Base-by-base conservation (phyloP, 2,113 vertebrate species). In the Dipodomys stephensi region DNA sequence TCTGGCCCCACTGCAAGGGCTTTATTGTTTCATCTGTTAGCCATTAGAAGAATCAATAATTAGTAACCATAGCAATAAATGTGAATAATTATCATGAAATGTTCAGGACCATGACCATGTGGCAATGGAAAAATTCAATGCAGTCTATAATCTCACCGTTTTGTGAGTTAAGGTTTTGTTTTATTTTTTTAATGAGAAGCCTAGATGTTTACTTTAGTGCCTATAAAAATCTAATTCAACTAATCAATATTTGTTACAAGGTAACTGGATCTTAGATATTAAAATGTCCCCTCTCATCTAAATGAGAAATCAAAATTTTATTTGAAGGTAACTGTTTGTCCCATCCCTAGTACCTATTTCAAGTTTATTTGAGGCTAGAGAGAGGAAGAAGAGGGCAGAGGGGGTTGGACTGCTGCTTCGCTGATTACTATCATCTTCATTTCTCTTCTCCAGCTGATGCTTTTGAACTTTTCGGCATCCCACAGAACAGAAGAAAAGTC, bases 121-220 rank as follows among this genome's bases (percentile, higher is more conserved):
- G 25, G 83, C 15, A 46, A 73, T 86, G 62, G 12, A 81, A 23
- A 12, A 72, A 62, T 87, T 57, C 76, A 81, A 0, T n/a, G 25
- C 1, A 62, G 28, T 57, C 12, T 86, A 2, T 32, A 27, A 39
- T 60, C 74, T 57, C 1, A 68, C 4, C 62, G 23, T 44, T 68
- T 92, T 95, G 7, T 86, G 64, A 72, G 77, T 46, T 88, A 12
- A 78, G 8, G 6, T 62, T 83, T 87, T 80, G 74, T 64, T 82
- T 23, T 18, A 0, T 3, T 0, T 28, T 86, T 82, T 67, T 16
- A 90, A 71, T 92, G 67, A 83, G 49, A 76, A 44, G 1, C 23
- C 20, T 11, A 76, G 20, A 53, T 77, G 2, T 25, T 79, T 69
- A 67, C 2, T 91, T 57, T 82, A 53, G 32, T 62, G 72, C 46